A percentile compares a stretch with the other conserved stretches of the same genome.
Conservation (phyloP, 1,140 invertebrate species). For the Brachionus plicatilis region DNA sequence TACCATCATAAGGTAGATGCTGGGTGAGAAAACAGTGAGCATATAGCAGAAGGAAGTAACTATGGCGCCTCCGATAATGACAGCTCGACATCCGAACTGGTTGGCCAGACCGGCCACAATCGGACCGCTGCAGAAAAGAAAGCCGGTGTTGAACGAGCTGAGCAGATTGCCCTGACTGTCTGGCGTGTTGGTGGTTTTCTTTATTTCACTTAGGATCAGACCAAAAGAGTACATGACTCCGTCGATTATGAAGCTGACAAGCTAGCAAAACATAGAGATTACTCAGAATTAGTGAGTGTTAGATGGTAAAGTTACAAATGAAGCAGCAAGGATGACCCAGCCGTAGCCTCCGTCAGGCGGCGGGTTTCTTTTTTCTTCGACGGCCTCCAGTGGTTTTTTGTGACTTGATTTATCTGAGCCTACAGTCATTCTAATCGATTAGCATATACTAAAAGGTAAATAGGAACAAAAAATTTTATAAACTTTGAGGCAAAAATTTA, state of each 20-base stretch:
- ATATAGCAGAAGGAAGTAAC: conserved; percentile 70
- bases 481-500: background rate
- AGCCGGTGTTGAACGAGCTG: conserved; percentile 13
- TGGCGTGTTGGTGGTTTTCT: background rate
- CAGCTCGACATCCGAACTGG: conserved; percentile 78
- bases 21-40: conserved; percentile 70
- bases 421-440: background rate
- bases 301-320: conserved; percentile 22
- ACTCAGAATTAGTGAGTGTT: background rate
- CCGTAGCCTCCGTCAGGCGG: conserved; percentile 39
- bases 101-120: conserved; percentile 78
- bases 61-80: conserved; percentile 76
- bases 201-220: conserved; percentile 22
- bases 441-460: background rate
- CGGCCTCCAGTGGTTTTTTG: background rate
- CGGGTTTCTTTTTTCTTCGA: background rate
- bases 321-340: conserved; percentile 19
- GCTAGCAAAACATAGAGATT: background rate
- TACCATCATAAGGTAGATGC: conserved; percentile 69
- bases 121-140: conserved; percentile 60
- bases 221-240: conserved; percentile 38
- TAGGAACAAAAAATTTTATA: background rate
- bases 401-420: background rate
- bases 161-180: background rate
- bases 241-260: conserved; percentile 35